Evolutionary conservation across 1,140 invertebrate species (phyloP).

Genomic region (Pomacea maculata): DNA sequence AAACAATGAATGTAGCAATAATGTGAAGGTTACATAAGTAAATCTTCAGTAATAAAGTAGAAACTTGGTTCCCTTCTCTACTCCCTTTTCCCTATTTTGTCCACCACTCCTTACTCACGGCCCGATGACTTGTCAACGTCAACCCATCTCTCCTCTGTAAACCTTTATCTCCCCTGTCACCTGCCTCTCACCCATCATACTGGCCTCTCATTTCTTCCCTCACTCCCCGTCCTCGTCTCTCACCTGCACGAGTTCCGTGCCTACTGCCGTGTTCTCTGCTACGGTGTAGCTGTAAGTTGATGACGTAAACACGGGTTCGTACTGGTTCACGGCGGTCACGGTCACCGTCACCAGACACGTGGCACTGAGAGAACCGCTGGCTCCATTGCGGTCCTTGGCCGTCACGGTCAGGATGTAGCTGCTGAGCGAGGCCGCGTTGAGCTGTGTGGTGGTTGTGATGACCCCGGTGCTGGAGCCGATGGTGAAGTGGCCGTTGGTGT

Average conservation of each 20-base stretch:
- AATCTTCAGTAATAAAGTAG: background rate
- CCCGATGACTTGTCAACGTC: no score
- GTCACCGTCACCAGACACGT: slow-evolving; percentile 76
- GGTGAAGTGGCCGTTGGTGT: slow-evolving; percentile 34
- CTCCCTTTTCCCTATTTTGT: background rate
- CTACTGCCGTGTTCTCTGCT: slow-evolving; percentile 35
- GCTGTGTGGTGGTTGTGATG: slow-evolving; percentile 33
- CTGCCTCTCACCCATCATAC: no score
- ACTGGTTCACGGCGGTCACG: slow-evolving; percentile 89
- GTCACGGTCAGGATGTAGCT: slow-evolving; percentile 34
- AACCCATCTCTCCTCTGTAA: background rate
- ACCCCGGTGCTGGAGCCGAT: slow-evolving; percentile 38
- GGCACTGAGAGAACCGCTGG: slow-evolving; percentile 77
- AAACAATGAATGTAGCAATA: background rate
- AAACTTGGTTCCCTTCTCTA: background rate
- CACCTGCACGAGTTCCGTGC: slow-evolving; percentile 20
- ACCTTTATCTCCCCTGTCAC: background rate
- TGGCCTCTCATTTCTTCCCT: background rate
- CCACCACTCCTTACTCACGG: background rate
- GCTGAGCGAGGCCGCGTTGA: slow-evolving; percentile 36
- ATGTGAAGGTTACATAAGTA: background rate
- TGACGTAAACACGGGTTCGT: slow-evolving; percentile 75
- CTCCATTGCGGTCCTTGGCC: slow-evolving; percentile 80
- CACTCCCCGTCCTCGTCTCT: background rate
- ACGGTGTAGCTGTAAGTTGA: slow-evolving; percentile 27